Evolutionary conservation across 2,888 invertebrate species (phyloP), one percentile per base, ranked within the genome.

Genomic region (Synanthedon andrenaeformis): DNA sequence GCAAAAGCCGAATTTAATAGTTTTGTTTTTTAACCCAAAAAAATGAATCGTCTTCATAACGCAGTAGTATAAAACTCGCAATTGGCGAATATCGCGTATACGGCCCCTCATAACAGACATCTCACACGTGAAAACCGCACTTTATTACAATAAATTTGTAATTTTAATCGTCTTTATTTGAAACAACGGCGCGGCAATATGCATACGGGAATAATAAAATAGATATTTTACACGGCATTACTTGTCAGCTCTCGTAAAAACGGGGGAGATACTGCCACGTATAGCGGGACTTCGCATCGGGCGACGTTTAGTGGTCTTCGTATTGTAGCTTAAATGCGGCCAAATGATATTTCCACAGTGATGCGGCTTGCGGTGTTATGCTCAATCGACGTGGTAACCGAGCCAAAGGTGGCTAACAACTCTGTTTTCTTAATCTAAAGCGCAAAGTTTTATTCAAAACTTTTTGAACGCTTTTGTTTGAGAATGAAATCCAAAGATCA

Each of bases 121-220:
- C 45, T 45, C 45, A 45, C 45, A 45, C 45, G 14, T 41, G 67
- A 64, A 35, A 67, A 70, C 63, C 69, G 63, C 71, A 74, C 74
- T 77, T 78, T 73, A 71, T 69, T 64, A 64, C 73, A 72, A 82
- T 85, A 85, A 85, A 83, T 81, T 82, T 62, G 59, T 79, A 77
- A 78, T 83, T 77, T 86, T 84, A 85, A 85, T 85, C 74, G 74
- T 74, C 69, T 76, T 78, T 76, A 80, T 81, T 80, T 49, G 74
- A 82, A 83, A 85, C 83, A 85, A 84, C 82, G 70, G 70, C 64
- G 63, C 66, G 72, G 70, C 57, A 35, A 69, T 74, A 72, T 70
- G 67, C 70, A 65, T 63, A 65, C 65, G 63, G 49, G 63, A 68
- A 77, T 72, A 75, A 78, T 86, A 86, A 86, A 84, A 73, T 76